Conservation (phyloP, 2,113 vertebrate species). For the Onychostoma macrolepis region DNA sequence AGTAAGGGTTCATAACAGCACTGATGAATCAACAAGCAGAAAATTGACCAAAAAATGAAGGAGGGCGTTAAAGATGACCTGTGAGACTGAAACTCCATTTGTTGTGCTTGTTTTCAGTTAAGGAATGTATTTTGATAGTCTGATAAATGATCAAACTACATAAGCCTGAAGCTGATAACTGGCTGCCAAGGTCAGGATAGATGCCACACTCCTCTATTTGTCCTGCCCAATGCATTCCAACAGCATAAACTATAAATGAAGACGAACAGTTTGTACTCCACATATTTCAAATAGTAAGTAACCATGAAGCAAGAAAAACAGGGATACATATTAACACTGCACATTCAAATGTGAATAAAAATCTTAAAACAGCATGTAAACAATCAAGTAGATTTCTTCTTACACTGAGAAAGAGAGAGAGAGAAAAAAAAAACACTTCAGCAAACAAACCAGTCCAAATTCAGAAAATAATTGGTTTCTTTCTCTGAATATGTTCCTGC, state of each 20-base stretch:
- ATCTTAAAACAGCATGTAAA: background rate
- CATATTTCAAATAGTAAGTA: background rate
- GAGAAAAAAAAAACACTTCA: background rate
- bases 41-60: background rate
- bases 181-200: slow-evolving; percentile 16
- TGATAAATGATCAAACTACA: background rate
- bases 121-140: slow-evolving; percentile 8
- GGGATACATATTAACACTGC: background rate
- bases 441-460: slow-evolving; percentile 18
- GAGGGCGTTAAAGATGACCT: no score
- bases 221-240: background rate
- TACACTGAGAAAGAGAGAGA: background rate
- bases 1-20: background rate
- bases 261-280: background rate
- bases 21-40: background rate
- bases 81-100: background rate
- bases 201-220: background rate
- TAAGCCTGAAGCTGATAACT: slow-evolving; percentile 11
- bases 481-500: background rate
- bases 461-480: slow-evolving; percentile 25
- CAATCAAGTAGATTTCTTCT: background rate
- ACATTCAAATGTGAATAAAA: background rate
- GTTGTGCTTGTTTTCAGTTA: background rate
- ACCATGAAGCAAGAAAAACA: background rate
- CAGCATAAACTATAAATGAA: background rate